Evolutionary conservation across 2,113 vertebrate genomes (phyloP).

Genomic region (Platysteira castanea): DNA sequence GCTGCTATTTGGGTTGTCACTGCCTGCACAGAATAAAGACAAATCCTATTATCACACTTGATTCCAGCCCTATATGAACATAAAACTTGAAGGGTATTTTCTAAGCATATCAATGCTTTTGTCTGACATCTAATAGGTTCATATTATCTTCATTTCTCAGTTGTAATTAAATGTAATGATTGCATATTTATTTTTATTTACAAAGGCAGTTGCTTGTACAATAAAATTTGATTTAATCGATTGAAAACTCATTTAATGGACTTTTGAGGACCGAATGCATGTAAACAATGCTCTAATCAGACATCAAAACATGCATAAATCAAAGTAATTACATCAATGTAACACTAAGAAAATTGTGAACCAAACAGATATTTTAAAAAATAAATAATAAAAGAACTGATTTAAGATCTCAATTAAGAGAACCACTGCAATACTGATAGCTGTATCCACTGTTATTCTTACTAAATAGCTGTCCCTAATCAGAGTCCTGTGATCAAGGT

Average conservation of each 20-base stretch:
- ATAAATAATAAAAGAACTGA: neutral
- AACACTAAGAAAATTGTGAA: slow-evolving; percentile 4
- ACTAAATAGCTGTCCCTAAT: neutral
- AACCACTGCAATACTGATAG: neutral
- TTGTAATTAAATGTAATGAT: slow-evolving; percentile 53
- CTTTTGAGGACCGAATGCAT: slow-evolving; percentile 19
- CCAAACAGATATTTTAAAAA: neutral
- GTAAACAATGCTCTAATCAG: slow-evolving; percentile 39
- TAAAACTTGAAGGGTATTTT: neutral
- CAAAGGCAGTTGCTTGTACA: slow-evolving; percentile 25
- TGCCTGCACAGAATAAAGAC: neutral
- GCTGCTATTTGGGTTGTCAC: neutral
- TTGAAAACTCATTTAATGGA: slow-evolving; percentile 46
- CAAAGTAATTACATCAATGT: slow-evolving; percentile 38
- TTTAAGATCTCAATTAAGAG: neutral
- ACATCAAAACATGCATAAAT: slow-evolving; percentile 51
- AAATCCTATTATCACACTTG: neutral
- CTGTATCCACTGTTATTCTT: neutral
- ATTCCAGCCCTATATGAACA: neutral
- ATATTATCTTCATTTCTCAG: slow-evolving; percentile 31
- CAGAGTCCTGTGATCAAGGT: neutral
- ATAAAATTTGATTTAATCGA: slow-evolving; percentile 57
- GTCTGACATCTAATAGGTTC: slow-evolving; percentile 3
- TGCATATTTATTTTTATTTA: slow-evolving; percentile 54
- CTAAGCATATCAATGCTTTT: slow-evolving; percentile 2